Conservation (phyloP, 2,888 invertebrate genomes). For the Magallana nippona region DNA sequence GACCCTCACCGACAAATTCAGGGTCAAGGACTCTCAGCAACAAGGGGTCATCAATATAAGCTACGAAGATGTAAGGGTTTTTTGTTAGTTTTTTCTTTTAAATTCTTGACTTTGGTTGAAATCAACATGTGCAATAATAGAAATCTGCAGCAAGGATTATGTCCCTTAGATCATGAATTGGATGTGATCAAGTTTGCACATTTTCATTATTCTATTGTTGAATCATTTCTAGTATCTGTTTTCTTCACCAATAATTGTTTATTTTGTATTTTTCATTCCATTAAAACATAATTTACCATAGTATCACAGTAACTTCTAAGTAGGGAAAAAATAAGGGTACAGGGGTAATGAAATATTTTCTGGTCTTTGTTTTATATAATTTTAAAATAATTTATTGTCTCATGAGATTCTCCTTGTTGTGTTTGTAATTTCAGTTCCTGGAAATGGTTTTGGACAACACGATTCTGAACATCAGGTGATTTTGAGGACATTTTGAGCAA, state of each 20-base stretch:
- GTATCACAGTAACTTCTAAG: too few relatives aligned
- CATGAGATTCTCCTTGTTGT: neutral
- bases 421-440: constrained; percentile 74
- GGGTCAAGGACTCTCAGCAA: constrained; percentile 74
- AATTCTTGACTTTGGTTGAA: too few relatives aligned
- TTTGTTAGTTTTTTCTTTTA: too few relatives aligned
- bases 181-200: neutral
- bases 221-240: too few relatives aligned
- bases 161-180: neutral
- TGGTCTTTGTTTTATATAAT: too few relatives aligned
- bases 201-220: neutral
- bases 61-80: constrained; percentile 77
- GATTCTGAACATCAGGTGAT: constrained; percentile 52
- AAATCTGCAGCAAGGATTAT: neutral
- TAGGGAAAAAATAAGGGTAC: too few relatives aligned
- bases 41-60: constrained; percentile 74
- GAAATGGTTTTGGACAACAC: constrained; percentile 78
- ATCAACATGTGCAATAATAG: too few relatives aligned
- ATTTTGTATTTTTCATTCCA: too few relatives aligned
- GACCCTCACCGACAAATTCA: constrained; percentile 78
- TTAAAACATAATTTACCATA: too few relatives aligned
- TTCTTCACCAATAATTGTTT: too few relatives aligned
- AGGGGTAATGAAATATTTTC: too few relatives aligned
- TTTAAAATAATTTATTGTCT: neutral
- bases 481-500: neutral